Base-by-base conservation (phyloP, 23 tunicate genomes). In the Aplidium turbinatum region DNA sequence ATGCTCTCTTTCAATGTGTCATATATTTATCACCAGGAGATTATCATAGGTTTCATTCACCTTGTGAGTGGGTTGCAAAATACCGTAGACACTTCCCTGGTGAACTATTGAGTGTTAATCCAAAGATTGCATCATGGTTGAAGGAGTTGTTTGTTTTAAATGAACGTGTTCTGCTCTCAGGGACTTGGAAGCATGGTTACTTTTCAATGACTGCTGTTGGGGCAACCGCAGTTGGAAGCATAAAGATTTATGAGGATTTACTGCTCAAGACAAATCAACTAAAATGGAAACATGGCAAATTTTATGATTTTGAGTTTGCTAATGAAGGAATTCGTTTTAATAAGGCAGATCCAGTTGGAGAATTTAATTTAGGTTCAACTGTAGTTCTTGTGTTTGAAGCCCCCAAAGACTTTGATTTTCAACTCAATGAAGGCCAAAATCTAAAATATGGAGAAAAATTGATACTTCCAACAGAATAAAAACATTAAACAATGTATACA, bases 21-120 rank as follows among this genome's bases (percentile, higher is more conserved):
- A 78, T 94, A 0, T 94, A 94, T 63, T 86, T 94, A 1, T 86
- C 90, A 1, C 99, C 99, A 0, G 90, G 90, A n/a, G 94, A 94
- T 48, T 87, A 78, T 31, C 99, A 94, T 35, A 45, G 99, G 19
- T 94, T 87, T 47, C 85, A 78, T 53, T 94, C 99, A 3, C 99
- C 99, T 25, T 72, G 72, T 1, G 90, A 94, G 56, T 94, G 93
- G 93, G 47, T 29, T 32, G 63, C 87, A 58, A 83, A 77, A 22
- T 80, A 76, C 40, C 42, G 99, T 45, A 47, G 99, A 18, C 99
- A 94, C 56, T 82, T 81, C 73, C 94, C 95, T 34, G 97, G 97
- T 1, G 99, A 94, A 11, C 79, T 94, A 19, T 50, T 94, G 33
- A 86, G 94, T 47, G 99, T 94, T 0, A 94, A 82, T 65, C 99